These are phyloP conservation scores for Tetraneura akinire DNA, from an alignment of 1,140 invertebrate species.

Conservation along the genomic window DNA sequence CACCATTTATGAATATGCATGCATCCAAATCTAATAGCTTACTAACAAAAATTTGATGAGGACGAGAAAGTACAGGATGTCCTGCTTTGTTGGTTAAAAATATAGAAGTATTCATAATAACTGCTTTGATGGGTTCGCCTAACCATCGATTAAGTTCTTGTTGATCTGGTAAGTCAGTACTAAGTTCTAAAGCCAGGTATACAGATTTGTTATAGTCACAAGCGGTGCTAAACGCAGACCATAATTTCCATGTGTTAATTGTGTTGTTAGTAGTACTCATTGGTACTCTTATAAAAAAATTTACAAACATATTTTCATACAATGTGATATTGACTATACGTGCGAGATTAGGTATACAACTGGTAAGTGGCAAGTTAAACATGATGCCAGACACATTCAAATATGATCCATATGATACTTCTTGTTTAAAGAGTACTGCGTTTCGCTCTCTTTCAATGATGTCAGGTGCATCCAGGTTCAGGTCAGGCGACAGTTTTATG, in stretches of 20 bases:
- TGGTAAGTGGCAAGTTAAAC: constrained; percentile 63
- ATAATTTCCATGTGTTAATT: constrained; percentile 60
- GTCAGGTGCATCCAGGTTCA: constrained; percentile 63
- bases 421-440: constrained; percentile 75
- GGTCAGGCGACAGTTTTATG: constrained; percentile 53
- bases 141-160: constrained; percentile 82
- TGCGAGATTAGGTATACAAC: constrained; percentile 27
- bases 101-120: constrained; percentile 78
- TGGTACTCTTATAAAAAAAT: constrained; percentile 35
- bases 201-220: constrained; percentile 77
- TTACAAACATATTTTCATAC: constrained; percentile 1
- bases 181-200: constrained; percentile 70
- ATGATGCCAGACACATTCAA: constrained; percentile 78
- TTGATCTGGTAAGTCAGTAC: constrained; percentile 68
- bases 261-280: not conserved
- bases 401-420: constrained; percentile 79
- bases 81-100: constrained; percentile 83
- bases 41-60: constrained; percentile 77
- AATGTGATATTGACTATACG: constrained; percentile 54
- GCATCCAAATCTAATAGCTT: constrained; percentile 67
- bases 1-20: constrained; percentile 79
- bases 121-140: constrained; percentile 85
- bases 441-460: constrained; percentile 68
- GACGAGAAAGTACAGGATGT: constrained; percentile 84
- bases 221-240: constrained; percentile 79